Evolutionary conservation across 2,113 vertebrate species (phyloP).

Genomic region (Euleptes europaea): DNA sequence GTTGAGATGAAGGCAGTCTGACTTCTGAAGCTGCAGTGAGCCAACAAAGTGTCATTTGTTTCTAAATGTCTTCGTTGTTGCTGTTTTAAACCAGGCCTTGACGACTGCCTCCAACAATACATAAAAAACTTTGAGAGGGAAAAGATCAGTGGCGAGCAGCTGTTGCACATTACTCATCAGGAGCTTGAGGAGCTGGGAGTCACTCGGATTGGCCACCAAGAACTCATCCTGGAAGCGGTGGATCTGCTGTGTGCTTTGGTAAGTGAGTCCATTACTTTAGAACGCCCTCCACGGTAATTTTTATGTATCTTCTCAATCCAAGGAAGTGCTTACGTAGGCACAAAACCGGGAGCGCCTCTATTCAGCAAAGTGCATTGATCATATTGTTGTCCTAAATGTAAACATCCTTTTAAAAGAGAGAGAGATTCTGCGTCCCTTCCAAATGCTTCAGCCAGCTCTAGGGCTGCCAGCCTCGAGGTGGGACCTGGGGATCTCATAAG

Average conservation of each 20-base stretch:
- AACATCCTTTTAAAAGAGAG: too few relatives aligned
- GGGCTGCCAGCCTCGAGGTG: too few relatives aligned
- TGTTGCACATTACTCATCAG: constrained; percentile 90
- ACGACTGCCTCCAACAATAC: constrained; percentile 91
- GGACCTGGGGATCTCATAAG: too few relatives aligned
- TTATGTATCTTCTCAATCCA: neutral
- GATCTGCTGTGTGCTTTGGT: constrained; percentile 89
- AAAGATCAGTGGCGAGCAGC: constrained; percentile 87
- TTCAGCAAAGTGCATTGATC: neutral
- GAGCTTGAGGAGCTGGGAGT: constrained; percentile 90
- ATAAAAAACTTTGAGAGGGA: constrained; percentile 91
- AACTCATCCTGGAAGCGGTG: constrained; percentile 90
- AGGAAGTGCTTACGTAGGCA: too few relatives aligned
- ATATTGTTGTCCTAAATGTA: too few relatives aligned
- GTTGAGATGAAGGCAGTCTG: neutral
- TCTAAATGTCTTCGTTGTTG: constrained; percentile 15
- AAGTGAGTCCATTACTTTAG: constrained; percentile 37
- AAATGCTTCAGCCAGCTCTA: too few relatives aligned
- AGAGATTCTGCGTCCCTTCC: too few relatives aligned
- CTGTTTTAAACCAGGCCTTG: constrained; percentile 78
- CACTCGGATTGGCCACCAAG: constrained; percentile 88
- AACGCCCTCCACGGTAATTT: neutral
- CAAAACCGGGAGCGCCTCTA: rapidly evolving
- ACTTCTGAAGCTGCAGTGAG: neutral
- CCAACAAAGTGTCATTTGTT: neutral